phyloP scores from a whole-genome alignment of 2,797 vertebrate genomes.

The Zonotrichia albicollis region DNA sequence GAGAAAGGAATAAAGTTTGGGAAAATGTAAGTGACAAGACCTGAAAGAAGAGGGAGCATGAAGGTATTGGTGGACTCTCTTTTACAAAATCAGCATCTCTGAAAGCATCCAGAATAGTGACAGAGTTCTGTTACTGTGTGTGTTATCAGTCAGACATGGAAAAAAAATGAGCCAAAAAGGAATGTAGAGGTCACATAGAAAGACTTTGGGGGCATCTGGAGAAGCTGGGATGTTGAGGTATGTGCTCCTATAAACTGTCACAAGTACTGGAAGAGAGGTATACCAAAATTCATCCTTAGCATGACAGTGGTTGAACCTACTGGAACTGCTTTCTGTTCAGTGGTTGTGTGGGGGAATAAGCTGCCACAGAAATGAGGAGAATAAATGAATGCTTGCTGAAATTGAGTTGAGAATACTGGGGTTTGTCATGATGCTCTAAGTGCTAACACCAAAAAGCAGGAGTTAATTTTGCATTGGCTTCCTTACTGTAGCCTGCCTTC shows the following conservation, averaged over 20 bases:
- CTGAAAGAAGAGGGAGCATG: background rate
- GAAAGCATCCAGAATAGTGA: background rate
- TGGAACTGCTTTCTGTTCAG: background rate
- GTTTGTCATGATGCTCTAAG: background rate
- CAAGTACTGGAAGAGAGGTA: background rate
- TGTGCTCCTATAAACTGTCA: background rate
- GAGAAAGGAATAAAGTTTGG: background rate
- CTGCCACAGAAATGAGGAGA: background rate
- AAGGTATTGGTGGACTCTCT: background rate
- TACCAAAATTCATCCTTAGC: background rate
- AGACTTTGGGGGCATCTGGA: background rate
- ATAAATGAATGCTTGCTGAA: background rate
- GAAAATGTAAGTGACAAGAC: background rate
- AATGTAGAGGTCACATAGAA: background rate
- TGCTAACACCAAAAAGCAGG: background rate
- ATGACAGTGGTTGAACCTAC: background rate
- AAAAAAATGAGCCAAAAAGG: background rate
- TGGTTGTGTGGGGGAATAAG: background rate
- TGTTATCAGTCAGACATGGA: background rate
- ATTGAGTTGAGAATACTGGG: background rate
- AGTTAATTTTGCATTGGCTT: background rate
- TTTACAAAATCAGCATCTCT: background rate
- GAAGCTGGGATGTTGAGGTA: background rate
- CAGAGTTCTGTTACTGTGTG: background rate
- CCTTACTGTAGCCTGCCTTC: background rate